Evolutionary conservation across 2,113 vertebrate genomes (phyloP).

Genomic region (Hippocampus guttulatus): DNA sequence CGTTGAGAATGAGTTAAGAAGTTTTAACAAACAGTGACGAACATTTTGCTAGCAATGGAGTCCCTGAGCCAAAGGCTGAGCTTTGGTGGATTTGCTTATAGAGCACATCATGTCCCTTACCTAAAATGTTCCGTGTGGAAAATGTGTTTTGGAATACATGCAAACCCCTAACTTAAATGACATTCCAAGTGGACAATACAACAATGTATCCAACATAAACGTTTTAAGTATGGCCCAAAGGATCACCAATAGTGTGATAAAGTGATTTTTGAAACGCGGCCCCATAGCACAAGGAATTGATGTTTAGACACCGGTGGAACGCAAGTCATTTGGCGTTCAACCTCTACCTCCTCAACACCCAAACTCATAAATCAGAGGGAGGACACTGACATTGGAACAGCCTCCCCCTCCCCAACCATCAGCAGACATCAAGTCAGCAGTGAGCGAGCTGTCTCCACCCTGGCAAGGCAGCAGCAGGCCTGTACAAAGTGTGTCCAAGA

Average conservation of each 20-base stretch:
- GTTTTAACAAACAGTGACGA: too few relatives aligned
- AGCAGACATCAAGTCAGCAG: neutral
- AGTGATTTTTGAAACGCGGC: neutral
- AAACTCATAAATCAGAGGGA: neutral
- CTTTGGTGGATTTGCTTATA: neutral
- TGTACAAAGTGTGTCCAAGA: neutral
- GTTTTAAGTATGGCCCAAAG: too few relatives aligned
- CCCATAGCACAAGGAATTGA: neutral
- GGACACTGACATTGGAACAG: neutral
- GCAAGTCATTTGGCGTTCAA: neutral
- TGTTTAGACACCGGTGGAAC: neutral
- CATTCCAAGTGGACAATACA: neutral
- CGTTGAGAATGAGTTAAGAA: neutral
- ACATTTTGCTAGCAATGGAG: neutral
- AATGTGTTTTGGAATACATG: neutral
- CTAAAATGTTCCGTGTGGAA: neutral
- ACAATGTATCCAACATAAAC: neutral
- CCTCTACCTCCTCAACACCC: neutral
- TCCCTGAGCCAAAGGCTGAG: neutral
- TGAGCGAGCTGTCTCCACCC: neutral
- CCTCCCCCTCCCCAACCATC: neutral
- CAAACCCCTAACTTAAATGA: neutral
- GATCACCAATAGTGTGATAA: neutral
- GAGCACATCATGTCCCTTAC: neutral
- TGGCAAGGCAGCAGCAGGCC: neutral